Conservation (phyloP, 2,888 invertebrate genomes). For the Cryptops parisi region DNA sequence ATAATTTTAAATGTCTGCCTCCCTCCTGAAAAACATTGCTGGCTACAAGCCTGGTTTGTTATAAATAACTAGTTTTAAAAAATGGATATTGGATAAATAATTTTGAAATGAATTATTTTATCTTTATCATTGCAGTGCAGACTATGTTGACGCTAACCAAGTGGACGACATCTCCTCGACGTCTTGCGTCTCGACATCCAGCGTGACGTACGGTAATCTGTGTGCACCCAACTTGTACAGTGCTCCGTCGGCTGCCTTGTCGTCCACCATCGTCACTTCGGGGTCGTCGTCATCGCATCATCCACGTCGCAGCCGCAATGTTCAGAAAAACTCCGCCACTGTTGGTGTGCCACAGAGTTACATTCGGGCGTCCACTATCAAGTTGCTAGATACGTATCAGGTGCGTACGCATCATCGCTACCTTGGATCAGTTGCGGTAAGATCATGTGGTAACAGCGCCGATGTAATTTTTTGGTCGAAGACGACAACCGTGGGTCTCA, state of each 20-base stretch:
- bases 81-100: no score
- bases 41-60: no score
- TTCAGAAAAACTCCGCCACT: neutral
- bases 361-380: constrained; percentile 51
- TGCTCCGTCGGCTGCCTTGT: constrained; percentile 14
- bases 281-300: constrained; percentile 14
- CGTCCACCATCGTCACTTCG: constrained; percentile 17
- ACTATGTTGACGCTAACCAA: constrained; percentile 25
- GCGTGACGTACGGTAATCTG: constrained; percentile 14
- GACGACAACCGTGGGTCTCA: neutral
- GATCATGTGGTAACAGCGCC: no score
- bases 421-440: no score
- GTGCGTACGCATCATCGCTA: no score
- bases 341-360: constrained; percentile 37
- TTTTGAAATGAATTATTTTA: no score
- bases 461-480: neutral
- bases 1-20: no score
- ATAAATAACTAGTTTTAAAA: no score
- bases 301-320: constrained; percentile 14
- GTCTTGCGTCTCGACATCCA: constrained; percentile 8
- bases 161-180: constrained; percentile 53
- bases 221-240: constrained; percentile 15
- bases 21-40: no score
- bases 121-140: constrained; percentile 40
- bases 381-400: constrained; percentile 50